A percentile compares a stretch with the other conserved stretches of the same genome.
Conservation (phyloP, 1,140 invertebrate genomes). For the Teleogryllus occipitalis region DNA sequence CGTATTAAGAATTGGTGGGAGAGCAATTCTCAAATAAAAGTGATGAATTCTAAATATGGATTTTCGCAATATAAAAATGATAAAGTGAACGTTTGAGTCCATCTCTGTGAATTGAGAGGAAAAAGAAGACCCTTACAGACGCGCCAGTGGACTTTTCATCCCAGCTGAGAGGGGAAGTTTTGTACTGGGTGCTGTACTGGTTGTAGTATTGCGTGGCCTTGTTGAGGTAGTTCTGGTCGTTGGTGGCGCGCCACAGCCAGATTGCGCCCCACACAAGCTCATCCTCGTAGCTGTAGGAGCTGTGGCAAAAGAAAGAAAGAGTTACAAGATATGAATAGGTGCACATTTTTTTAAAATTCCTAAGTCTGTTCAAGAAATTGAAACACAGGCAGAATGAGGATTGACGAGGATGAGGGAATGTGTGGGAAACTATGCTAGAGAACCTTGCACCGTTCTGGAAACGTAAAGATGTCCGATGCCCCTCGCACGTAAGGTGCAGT, state of each 20-base stretch:
- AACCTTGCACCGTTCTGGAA: too few species aligned
- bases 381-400: too few species aligned
- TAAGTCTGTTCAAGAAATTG: too few species aligned
- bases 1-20: not conserved
- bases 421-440: too few species aligned
- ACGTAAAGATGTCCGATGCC: too few species aligned
- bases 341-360: too few species aligned
- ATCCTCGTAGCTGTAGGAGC: constrained; percentile 35
- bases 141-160: constrained; percentile 37
- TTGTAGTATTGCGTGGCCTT: constrained; percentile 30
- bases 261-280: constrained; percentile 38
- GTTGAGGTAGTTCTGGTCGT: constrained; percentile 33
- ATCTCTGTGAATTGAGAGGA: not conserved
- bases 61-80: not conserved
- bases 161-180: constrained; percentile 32
- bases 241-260: constrained; percentile 39
- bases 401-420: too few species aligned
- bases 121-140: constrained; percentile 27
- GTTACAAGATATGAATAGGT: too few species aligned
- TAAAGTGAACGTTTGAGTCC: not conserved
- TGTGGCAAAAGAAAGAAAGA: constrained; percentile 13
- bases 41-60: not conserved
- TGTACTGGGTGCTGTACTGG: constrained; percentile 20
- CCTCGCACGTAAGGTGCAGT: too few species aligned
- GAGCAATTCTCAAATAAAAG: not conserved